A percentile compares a stretch with the other conserved stretches of the same genome.
Evolutionary conservation across 1,140 invertebrate genomes (phyloP).

Genomic region (Dryas iulia): DNA sequence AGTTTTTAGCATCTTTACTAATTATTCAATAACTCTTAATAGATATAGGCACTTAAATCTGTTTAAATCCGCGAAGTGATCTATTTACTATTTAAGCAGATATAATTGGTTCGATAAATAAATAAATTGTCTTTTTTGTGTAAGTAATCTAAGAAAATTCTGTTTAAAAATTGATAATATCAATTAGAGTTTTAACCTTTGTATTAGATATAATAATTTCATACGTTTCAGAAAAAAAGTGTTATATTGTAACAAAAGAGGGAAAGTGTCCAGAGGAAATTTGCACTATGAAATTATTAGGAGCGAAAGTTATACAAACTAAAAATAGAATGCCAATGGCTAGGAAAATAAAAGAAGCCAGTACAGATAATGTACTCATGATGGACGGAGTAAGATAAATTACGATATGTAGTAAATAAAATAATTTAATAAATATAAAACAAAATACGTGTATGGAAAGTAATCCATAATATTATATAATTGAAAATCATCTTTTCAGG

Average conservation of each 20-base stretch:
- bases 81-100: no score
- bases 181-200: no score
- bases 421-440: background rate
- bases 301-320: constrained; percentile 96
- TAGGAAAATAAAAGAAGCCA: constrained; percentile 88
- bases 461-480: background rate
- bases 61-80: no score
- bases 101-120: no score
- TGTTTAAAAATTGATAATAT: no score
- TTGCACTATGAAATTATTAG: constrained; percentile 89
- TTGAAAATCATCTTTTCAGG: constrained; percentile 82
- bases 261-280: constrained; percentile 99
- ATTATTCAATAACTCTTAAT: no score
- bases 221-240: constrained; percentile 86
- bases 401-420: background rate
- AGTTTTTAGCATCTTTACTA: no score
- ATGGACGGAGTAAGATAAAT: constrained; percentile 90
- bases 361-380: constrained; percentile 89
- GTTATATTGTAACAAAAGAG: constrained; percentile 98
- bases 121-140: no score
- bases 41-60: no score
- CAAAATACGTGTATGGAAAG: no score
- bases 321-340: constrained; percentile 94
- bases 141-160: no score
- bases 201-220: no score